phyloP scores from a whole-genome alignment of 2,797 vertebrate species.

The Arctocebus calabarensis region DNA sequence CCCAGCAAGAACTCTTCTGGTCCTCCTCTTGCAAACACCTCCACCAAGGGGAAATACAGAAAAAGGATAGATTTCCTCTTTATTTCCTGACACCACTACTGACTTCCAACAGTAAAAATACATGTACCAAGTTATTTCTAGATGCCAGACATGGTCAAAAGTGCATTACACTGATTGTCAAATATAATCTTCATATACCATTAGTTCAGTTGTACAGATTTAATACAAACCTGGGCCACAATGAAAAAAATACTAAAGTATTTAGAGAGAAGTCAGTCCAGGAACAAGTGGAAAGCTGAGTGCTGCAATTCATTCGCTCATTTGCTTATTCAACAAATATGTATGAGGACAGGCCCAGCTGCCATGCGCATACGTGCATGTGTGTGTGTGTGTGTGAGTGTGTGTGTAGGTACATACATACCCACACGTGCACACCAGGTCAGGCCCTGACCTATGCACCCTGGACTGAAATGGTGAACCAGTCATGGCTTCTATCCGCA shows the following conservation, averaged over 20 bases:
- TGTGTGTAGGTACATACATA: neutral
- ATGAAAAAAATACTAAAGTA: neutral
- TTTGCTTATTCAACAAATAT: neutral
- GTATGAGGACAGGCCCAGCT: neutral
- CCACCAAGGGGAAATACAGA: neutral
- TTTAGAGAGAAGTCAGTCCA: neutral
- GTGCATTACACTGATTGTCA: neutral
- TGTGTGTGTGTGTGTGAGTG: neutral
- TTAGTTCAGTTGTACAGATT: neutral
- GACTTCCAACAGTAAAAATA: neutral
- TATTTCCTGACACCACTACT: neutral
- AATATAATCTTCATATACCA: neutral
- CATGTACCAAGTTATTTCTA: neutral
- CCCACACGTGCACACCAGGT: neutral
- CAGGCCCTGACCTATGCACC: neutral
- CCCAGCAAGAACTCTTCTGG: neutral
- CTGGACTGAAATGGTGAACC: neutral
- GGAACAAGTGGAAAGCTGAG: neutral
- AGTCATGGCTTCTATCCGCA: neutral
- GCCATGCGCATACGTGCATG: too few species aligned
- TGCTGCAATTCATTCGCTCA: neutral
- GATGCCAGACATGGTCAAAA: neutral
- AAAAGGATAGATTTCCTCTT: neutral
- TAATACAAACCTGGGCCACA: neutral
- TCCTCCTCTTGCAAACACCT: neutral